A percentile compares a stretch with the other conserved stretches of the same genome.
Conservation (phyloP, 2,888 invertebrate genomes). For the Rhingia rostrata region DNA sequence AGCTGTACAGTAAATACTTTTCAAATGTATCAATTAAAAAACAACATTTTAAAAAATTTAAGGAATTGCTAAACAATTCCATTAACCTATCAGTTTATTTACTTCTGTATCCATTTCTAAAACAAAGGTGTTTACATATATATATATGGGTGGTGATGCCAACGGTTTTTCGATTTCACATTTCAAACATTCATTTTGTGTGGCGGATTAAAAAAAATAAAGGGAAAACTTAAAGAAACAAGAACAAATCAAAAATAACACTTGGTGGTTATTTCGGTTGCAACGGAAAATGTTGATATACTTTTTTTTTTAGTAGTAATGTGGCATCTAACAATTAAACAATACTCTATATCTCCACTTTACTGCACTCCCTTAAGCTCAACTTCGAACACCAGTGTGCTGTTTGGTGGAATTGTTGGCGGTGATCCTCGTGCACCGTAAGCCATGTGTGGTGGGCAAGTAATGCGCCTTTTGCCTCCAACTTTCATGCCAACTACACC, state of each 20-base stretch:
- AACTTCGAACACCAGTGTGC: conserved; percentile 94
- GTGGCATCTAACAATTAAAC: conserved; percentile 9
- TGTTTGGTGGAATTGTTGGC: conserved; percentile 94
- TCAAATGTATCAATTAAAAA: neutral
- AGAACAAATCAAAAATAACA: conserved; percentile 37
- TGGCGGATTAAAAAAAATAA: conserved; percentile 21
- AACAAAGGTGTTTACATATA: conserved; percentile 13
- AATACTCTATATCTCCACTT: conserved; percentile 19
- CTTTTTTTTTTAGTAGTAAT: conserved; percentile 13
- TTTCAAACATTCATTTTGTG: conserved; percentile 16
- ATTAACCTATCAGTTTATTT: conserved; percentile 64
- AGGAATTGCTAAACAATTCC: conserved; percentile 57
- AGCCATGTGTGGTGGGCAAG: conserved; percentile 93
- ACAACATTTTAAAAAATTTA: conserved; percentile 28
- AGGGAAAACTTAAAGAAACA: conserved; percentile 5
- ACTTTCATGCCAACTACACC: conserved; percentile 96
- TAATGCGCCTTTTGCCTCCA: conserved; percentile 94
- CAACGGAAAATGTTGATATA: conserved; percentile 6
- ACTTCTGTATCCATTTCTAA: conserved; percentile 52
- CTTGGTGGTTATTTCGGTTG: conserved; percentile 1
- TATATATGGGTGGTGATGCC: neutral
- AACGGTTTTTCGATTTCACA: conserved; percentile 6
- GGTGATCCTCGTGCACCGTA: conserved; percentile 91
- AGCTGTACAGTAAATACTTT: neutral
- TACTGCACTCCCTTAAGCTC: conserved; percentile 89